Evolutionary conservation across 2,797 vertebrate species (phyloP).

Genomic region (Myotis pilosus): DNA sequence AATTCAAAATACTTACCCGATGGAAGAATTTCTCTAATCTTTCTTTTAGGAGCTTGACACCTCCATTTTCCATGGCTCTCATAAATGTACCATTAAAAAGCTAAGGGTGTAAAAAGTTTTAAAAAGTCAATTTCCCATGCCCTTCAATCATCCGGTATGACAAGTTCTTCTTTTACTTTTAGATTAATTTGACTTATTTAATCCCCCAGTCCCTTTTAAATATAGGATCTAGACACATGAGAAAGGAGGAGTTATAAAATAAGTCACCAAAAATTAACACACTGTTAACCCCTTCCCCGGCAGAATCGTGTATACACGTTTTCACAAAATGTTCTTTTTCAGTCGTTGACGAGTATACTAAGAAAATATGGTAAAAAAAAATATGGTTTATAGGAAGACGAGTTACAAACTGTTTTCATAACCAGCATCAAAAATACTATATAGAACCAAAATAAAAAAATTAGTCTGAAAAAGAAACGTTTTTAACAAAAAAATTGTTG

Average conservation of each 20-base stretch:
- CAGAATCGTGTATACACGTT: no score
- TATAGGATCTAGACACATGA: not conserved
- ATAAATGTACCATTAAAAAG: conserved; percentile 97
- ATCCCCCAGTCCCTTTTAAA: not conserved
- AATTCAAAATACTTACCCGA: conserved; percentile 87
- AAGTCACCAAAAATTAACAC: not conserved
- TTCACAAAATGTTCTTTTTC: no score
- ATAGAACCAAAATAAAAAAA: no score
- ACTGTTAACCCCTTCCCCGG: no score
- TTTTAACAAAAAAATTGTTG: no score
- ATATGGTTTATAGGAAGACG: no score
- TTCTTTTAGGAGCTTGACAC: conserved; percentile 92
- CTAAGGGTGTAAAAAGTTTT: conserved; percentile 77
- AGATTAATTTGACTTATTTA: not conserved
- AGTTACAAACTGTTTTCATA: no score
- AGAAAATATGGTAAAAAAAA: no score
- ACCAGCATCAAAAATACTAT: no score
- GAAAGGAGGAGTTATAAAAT: conserved; percentile 8
- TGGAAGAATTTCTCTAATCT: conserved; percentile 99
- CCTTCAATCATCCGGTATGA: not conserved
- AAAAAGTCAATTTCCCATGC: not conserved
- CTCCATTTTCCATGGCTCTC: conserved; percentile 93
- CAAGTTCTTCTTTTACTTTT: not conserved
- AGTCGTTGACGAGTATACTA: no score
- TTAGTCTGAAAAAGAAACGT: no score